These are phyloP conservation scores for Harmothoe impar DNA, from an alignment of 2,888 invertebrate genomes.

Conservation along the genomic window DNA sequence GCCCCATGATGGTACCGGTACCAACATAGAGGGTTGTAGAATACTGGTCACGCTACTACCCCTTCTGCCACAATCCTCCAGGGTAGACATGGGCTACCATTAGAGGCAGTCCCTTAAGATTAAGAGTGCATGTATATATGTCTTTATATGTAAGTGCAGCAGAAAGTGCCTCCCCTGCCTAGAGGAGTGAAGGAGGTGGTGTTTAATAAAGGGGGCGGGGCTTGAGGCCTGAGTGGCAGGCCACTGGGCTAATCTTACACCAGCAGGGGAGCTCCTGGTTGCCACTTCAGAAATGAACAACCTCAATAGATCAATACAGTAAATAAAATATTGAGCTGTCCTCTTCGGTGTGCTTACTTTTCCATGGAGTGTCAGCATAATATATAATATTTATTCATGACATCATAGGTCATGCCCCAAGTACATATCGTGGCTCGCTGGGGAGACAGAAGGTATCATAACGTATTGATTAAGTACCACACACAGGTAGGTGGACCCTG, in stretches of 20 bases:
- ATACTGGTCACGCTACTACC: too few species aligned
- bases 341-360: too few species aligned
- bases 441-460: neutral
- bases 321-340: too few species aligned
- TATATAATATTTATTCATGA: too few species aligned
- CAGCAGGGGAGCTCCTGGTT: neutral
- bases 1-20: too few species aligned
- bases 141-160: neutral
- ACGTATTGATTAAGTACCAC: neutral
- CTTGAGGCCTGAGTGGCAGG: slow-evolving; percentile 10
- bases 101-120: neutral
- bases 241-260: neutral
- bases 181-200: neutral
- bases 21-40: too few species aligned
- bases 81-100: too few species aligned
- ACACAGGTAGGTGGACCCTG: neutral
- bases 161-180: neutral
- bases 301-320: neutral
- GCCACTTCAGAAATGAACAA: slow-evolving; percentile 15
- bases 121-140: slow-evolving; percentile 19
- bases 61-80: too few species aligned
- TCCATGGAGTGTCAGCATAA: too few species aligned
- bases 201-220: slow-evolving; percentile 14
- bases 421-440: too few species aligned
- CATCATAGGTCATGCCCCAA: too few species aligned